Evolutionary conservation across 2,797 vertebrate species (phyloP), one percentile per base, ranked within the genome.

Genomic region (Kryptopterus vitreolus): DNA sequence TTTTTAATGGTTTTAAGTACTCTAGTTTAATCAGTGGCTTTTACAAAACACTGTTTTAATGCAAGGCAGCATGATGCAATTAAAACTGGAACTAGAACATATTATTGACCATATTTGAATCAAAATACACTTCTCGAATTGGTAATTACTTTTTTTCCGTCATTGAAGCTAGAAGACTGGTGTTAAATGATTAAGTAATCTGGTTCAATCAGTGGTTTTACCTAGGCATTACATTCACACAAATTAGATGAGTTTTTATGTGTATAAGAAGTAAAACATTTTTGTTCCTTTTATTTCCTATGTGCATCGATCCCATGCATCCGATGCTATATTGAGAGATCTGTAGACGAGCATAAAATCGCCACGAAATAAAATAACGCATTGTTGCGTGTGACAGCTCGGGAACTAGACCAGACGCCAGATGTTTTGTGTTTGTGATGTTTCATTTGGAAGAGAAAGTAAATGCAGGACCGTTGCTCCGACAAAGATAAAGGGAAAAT

Each of bases 351-450:
- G 72, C 29, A 24, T 59, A 46, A 20, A 74, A 59, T 59, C 35
- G 2, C 12, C 8, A 35, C 26, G 35, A 59, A 59, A 26, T 59
- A 59, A 46, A 74, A 74, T 59, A 29, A n/a, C 3, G 33, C 55
- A 58, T 43, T 18, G 53, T 58, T 58, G 71, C 71, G 26, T 58
- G 10, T 18, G 50, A 74, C 33, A 11, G 71, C 55, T 29, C 72
- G 38, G 33, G 35, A 46, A 18, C 35, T 35, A 29, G 72, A 74
- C 72, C 55, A 59, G 55, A 74, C 55, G 4, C n/a, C 72, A 74
- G 55, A 74, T 74, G 72, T 74, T 74, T 58, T 46, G 72, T 59
- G n/a, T 46, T 73, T 55, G 24, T 20, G 53, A 55, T 74, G 26
- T 74, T 74, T 58, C 13, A 74, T 58, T 43, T 57, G 11, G n/a